A percentile compares a stretch with the other conserved stretches of the same genome.
phyloP scores from a whole-genome alignment of 1,140 invertebrate species.

The Bombus impatiens region DNA sequence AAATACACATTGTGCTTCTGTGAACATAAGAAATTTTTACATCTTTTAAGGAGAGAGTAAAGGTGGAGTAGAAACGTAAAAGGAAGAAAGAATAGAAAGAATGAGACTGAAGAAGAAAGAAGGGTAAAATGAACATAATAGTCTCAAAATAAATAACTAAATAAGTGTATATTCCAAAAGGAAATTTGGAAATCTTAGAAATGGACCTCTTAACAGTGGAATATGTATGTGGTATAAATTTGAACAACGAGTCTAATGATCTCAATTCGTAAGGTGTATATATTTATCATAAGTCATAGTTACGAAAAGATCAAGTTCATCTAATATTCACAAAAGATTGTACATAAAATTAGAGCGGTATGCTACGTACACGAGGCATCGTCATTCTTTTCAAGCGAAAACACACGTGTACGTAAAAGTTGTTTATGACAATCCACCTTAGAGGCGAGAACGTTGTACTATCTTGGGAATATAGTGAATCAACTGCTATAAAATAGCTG shows the following conservation, averaged over 20 bases:
- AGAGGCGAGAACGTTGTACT: slow-evolving; percentile 6
- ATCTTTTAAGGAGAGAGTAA: too few relatives aligned
- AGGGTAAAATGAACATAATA: background rate
- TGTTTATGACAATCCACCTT: slow-evolving; percentile 11
- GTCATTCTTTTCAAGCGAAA: slow-evolving; percentile 8
- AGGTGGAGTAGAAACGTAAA: too few relatives aligned
- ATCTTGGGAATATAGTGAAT: slow-evolving; percentile 42
- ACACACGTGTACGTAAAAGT: slow-evolving; percentile 4
- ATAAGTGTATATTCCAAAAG: background rate
- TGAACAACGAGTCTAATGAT: background rate
- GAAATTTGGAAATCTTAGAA: too few relatives aligned
- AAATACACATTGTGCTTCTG: background rate
- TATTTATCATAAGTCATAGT: background rate
- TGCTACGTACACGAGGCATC: background rate
- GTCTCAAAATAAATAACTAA: background rate
- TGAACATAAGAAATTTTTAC: too few relatives aligned
- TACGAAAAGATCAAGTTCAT: background rate
- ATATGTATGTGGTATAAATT: too few relatives aligned
- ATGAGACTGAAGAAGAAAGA: background rate
- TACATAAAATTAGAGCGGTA: background rate
- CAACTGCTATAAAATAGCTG: slow-evolving; percentile 51
- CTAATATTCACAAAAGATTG: background rate
- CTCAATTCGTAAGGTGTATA: background rate
- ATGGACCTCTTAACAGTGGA: too few relatives aligned
- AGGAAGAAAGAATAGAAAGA: background rate